Conservation (phyloP, 2,888 invertebrate genomes). For the Chloroclysta siterata region DNA sequence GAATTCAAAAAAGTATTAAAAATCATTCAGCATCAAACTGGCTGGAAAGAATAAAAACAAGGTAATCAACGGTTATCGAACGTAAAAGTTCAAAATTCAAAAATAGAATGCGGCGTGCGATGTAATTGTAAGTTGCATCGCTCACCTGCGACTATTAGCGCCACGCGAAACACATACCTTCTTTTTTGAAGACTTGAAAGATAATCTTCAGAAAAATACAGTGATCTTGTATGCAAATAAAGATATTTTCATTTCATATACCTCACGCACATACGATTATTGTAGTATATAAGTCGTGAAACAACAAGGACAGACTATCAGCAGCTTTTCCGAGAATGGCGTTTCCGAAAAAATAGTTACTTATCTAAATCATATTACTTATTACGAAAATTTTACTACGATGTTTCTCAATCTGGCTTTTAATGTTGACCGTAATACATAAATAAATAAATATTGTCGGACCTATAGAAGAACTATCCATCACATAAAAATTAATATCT, state of each 20-base stretch:
- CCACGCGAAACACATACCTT: constrained; percentile 55
- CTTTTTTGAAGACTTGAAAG: constrained; percentile 45
- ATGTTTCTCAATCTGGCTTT: constrained; percentile 1
- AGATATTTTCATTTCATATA: neutral
- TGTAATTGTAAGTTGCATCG: constrained; percentile 47
- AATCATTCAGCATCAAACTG: constrained; percentile 23
- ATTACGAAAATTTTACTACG: constrained; percentile 24
- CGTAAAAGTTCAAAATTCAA: constrained; percentile 58
- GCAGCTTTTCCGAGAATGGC: constrained; percentile 5
- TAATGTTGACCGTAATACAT: no score
- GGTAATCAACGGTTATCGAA: constrained; percentile 49
- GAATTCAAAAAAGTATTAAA: constrained; percentile 13
- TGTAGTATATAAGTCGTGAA: no score
- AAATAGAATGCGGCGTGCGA: constrained; percentile 68
- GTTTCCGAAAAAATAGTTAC: constrained; percentile 15
- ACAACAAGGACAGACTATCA: neutral
- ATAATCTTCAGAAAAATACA: constrained; percentile 15
- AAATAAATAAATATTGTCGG: no score
- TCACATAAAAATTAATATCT: no score
- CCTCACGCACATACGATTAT: no score
- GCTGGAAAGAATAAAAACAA: constrained; percentile 37
- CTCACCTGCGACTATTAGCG: constrained; percentile 61
- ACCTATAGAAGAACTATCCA: no score
- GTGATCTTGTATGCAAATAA: neutral
- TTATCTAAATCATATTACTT: constrained; percentile 29